These are phyloP conservation scores for Pocota personata DNA, from an alignment of 2,888 invertebrate genomes.

Conservation along the genomic window DNA sequence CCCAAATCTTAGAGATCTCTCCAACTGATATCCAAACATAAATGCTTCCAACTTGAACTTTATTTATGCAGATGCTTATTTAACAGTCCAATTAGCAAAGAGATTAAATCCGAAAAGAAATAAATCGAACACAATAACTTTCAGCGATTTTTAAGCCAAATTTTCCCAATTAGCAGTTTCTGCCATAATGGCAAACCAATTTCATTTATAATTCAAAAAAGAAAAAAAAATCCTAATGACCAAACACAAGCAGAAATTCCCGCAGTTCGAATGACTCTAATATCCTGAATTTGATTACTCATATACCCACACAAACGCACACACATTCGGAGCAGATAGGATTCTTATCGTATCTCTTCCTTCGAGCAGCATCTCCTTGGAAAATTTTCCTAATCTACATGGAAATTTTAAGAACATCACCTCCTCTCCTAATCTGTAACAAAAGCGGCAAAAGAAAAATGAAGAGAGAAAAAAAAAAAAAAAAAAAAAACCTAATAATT, in stretches of 20 bases:
- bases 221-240: conserved; percentile 51
- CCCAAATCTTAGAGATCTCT: neutral
- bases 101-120: conserved; percentile 15
- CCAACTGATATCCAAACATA: neutral
- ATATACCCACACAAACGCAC: neutral
- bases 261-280: conserved; percentile 49
- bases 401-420: conserved; percentile 41
- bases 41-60: neutral
- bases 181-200: conserved; percentile 67
- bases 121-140: conserved; percentile 30
- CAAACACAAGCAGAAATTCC: conserved; percentile 34
- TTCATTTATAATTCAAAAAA: conserved; percentile 32
- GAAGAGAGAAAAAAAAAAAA: neutral
- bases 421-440: conserved; percentile 16
- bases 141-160: conserved; percentile 17
- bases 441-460: neutral
- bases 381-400: conserved; percentile 52
- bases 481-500: too few species aligned
- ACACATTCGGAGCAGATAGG: neutral
- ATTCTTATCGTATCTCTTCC: conserved; percentile 36
- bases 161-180: conserved; percentile 39
- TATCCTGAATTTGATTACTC: conserved; percentile 61
- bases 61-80: conserved; percentile 39
- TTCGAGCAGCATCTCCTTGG: conserved; percentile 35
- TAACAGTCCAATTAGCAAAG: conserved; percentile 46